Base-by-base conservation (phyloP, 64 coral and sea anemone species). In the Pachyseris speciosa region DNA sequence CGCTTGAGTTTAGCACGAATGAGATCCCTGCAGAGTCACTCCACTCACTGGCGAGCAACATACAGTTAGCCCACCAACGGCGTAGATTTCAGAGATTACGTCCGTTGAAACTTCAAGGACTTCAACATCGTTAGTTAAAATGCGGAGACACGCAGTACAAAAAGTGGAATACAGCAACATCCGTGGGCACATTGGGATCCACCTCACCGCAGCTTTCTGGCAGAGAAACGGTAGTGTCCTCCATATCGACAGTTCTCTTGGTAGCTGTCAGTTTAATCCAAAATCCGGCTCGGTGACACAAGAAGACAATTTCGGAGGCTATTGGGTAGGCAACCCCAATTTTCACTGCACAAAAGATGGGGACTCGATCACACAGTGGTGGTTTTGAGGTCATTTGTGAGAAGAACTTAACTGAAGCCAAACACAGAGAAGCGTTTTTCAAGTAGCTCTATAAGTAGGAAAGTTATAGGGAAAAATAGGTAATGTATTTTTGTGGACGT, bases 281-380 rank as follows among this genome's bases (percentile, higher is more conserved):
- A 64, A 41, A 3, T 45, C 34, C 20, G 92, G 85, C 2, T 16
- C 43, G 20, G 49, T 89, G 22, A 16, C 16, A 61, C 72, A 64
- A 41, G 85, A 94, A 84, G 92, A 94, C 69, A 94, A 94, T 67
- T 88, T 94, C 81, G 92, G 92, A 29, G 69, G 32, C 32, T 89
- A 94, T 32, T 9, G 3, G 13, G 37, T 2, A 20, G 16, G 43
- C 3, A 94, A 94, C 68, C 52, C 17, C 37, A 83, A 65, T 19
- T 94, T 94, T 15, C 73, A 75, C 25, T 94, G 92, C 59, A 89
- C 75, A 10, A 4, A 41, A 8, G 49, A 64, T 13, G 22, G 52
- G 5, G 25, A 26, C 13, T 64, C 75, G 0, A 89, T 65, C 68
- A 83, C 92, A 1, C 76, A 83, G 28, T 69, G 47, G 59, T 94